phyloP scores from a whole-genome alignment of 2,888 invertebrate species.

The Xanthia icteritia region DNA sequence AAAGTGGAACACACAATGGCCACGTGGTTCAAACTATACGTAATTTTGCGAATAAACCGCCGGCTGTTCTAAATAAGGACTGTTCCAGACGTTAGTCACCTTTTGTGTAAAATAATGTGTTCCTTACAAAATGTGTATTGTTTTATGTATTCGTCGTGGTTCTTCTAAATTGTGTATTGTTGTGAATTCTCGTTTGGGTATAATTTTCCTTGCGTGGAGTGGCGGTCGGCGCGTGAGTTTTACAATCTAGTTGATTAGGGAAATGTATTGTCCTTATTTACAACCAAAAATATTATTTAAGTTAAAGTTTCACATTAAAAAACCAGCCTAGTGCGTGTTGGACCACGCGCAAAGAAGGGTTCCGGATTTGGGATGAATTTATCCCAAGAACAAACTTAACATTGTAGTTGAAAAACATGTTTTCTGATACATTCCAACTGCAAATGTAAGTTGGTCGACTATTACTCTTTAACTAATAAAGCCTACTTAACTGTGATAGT shows the following conservation, averaged over 20 bases:
- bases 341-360: too few relatives aligned
- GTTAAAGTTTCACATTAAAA: background rate
- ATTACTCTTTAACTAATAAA: too few relatives aligned
- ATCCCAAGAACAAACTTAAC: too few relatives aligned
- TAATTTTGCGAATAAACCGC: constrained; percentile 37
- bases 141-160: constrained; percentile 30
- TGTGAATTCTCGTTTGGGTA: constrained; percentile 18
- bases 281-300: background rate
- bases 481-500: too few relatives aligned
- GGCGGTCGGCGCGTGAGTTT: constrained; percentile 1
- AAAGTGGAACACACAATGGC: constrained; percentile 30
- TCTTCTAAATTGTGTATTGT: constrained; percentile 33
- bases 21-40: constrained; percentile 53
- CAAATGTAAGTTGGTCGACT: too few relatives aligned
- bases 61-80: constrained; percentile 21
- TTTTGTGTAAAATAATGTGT: constrained; percentile 62
- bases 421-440: too few relatives aligned
- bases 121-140: constrained; percentile 56
- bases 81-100: constrained; percentile 57
- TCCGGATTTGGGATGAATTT: too few relatives aligned
- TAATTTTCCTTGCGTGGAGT: background rate
- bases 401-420: too few relatives aligned
- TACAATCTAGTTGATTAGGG: constrained; percentile 11
- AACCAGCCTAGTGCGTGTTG: too few relatives aligned
- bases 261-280: constrained; percentile 5